phyloP scores from a whole-genome alignment of 2,888 invertebrate species.

The Neocrepidodera transversa region DNA sequence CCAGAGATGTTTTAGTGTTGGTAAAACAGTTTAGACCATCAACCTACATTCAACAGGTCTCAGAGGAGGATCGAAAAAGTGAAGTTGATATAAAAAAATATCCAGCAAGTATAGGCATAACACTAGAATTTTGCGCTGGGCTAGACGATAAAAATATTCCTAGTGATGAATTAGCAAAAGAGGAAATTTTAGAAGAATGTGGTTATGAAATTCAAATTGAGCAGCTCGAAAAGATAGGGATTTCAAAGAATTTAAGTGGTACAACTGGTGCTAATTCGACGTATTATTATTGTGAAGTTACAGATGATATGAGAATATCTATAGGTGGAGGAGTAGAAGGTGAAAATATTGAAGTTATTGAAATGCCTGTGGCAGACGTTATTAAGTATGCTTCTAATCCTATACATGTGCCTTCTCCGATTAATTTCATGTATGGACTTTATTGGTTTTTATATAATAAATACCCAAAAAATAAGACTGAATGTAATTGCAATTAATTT shows the following conservation, averaged over 20 bases:
- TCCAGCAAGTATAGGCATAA: constrained; percentile 74
- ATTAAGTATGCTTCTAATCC: constrained; percentile 65
- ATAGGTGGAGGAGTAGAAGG: constrained; percentile 82
- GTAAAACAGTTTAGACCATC: constrained; percentile 92
- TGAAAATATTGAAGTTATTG: constrained; percentile 89
- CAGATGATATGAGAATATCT: constrained; percentile 75
- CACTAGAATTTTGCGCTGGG: constrained; percentile 92
- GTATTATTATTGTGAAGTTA: constrained; percentile 87
- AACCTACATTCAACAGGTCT: constrained; percentile 74
- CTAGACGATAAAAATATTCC: constrained; percentile 82
- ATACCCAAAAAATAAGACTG: constrained; percentile 16
- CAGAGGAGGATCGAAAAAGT: constrained; percentile 60
- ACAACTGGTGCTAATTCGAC: constrained; percentile 78
- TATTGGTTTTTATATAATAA: constrained; percentile 73
- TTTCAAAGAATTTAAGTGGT: constrained; percentile 78
- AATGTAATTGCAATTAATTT: not conserved
- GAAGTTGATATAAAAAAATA: constrained; percentile 69
- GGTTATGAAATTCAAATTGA: constrained; percentile 80
- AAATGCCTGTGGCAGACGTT: constrained; percentile 77
- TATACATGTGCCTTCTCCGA: constrained; percentile 69
- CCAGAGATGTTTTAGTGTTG: constrained; percentile 76
- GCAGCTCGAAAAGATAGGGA: constrained; percentile 69
- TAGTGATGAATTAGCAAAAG: constrained; percentile 77
- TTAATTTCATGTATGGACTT: constrained; percentile 75
- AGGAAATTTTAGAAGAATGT: constrained; percentile 90